A percentile compares a stretch with the other conserved stretches of the same genome.
These are phyloP conservation scores for Drosophila koepferae DNA, from an alignment of 2,888 invertebrate species.

Conservation along the genomic window DNA sequence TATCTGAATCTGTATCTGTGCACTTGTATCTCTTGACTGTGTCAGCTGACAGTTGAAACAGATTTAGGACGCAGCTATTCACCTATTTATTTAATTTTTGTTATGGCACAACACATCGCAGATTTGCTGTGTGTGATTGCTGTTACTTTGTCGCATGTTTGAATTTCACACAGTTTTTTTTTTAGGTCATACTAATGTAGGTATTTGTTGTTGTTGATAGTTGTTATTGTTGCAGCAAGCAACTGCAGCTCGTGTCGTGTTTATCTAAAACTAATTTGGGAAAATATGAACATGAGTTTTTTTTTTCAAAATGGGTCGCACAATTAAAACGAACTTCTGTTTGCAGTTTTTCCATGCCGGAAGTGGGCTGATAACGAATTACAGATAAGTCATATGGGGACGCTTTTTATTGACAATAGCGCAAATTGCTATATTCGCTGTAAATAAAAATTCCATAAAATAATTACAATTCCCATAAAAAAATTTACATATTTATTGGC, in stretches of 20 bases:
- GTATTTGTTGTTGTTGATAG: constrained; percentile 6
- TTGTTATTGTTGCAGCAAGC: constrained; percentile 2
- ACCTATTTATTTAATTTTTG: constrained; percentile 74
- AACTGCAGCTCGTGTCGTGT: constrained; percentile 45
- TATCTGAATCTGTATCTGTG: constrained; percentile 5
- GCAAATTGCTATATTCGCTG: background rate
- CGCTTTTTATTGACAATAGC: background rate
- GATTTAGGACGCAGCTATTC: constrained; percentile 62
- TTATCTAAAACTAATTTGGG: constrained; percentile 47
- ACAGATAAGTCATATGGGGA: constrained; percentile 1
- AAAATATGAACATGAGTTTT: constrained; percentile 18
- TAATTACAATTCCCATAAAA: constrained; percentile 1
- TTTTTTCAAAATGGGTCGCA: constrained; percentile 1
- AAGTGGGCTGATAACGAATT: constrained; percentile 33
- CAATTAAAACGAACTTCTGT: constrained; percentile 37
- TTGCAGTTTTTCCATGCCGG: constrained; percentile 31
- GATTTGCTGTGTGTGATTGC: constrained; percentile 27
- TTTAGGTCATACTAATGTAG: constrained; percentile 65
- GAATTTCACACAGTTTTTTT: constrained; percentile 21
- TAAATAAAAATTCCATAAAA: constrained; percentile 1
- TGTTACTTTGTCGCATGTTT: constrained; percentile 65
- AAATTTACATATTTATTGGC: constrained; percentile 12
- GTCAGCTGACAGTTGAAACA: constrained; percentile 40
- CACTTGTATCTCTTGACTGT: constrained; percentile 4
- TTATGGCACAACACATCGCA: constrained; percentile 32